These are phyloP conservation scores for Enteromius thamalakanensis DNA, from an alignment of 2,797 vertebrate genomes.

Conservation along the genomic window DNA sequence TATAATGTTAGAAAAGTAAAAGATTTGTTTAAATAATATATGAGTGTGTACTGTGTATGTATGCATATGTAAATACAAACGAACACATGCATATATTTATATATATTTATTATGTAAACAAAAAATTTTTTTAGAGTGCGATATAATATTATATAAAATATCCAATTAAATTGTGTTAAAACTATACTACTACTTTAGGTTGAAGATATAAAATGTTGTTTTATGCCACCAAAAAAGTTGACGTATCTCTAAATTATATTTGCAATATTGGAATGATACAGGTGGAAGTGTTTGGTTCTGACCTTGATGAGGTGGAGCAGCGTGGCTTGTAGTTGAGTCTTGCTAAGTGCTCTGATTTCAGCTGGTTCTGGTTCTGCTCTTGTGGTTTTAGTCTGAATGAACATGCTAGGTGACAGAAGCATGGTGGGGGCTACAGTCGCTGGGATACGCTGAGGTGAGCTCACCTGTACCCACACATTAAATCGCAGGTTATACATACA, in stretches of 20 bases:
- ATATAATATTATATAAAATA: too few relatives aligned
- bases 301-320: constrained; percentile 91
- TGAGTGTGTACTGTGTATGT: too few relatives aligned
- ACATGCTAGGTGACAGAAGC: constrained; percentile 89
- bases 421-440: constrained; percentile 78
- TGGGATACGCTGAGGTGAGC: constrained; percentile 81
- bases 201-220: neutral
- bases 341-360: constrained; percentile 77
- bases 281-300: constrained; percentile 27
- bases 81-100: too few relatives aligned
- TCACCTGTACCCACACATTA: constrained; percentile 71
- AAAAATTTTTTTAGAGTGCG: too few relatives aligned
- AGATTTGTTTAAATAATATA: too few relatives aligned
- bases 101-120: too few relatives aligned
- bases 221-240: neutral
- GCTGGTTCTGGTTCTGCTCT: constrained; percentile 58
- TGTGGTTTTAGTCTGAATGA: constrained; percentile 75
- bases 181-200: neutral
- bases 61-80: too few relatives aligned
- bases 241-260: neutral
- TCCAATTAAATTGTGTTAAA: neutral
- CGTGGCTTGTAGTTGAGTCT: constrained; percentile 85
- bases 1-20: neutral
- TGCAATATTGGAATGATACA: neutral
- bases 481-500: neutral